phyloP scores from a whole-genome alignment of 1,140 invertebrate species.

The Zaprionus africanus region DNA sequence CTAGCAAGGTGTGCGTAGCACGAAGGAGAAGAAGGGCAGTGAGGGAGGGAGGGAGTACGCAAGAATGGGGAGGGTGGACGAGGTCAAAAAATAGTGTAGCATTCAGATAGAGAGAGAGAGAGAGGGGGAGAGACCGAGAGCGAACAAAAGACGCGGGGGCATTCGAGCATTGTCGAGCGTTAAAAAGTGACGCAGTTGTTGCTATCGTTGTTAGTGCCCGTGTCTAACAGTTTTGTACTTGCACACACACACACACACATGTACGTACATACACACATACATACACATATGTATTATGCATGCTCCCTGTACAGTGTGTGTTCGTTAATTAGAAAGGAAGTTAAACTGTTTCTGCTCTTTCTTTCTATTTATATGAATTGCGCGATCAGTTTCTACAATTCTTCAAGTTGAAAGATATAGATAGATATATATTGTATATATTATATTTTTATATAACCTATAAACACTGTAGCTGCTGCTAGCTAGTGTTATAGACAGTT shows the following conservation, averaged over 20 bases:
- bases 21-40: not conserved
- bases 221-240: constrained; percentile 4
- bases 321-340: too few species aligned
- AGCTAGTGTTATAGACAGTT: too few species aligned
- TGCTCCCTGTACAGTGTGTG: not conserved
- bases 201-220: constrained; percentile 13
- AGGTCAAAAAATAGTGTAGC: constrained; percentile 13
- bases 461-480: too few species aligned
- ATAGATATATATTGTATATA: too few species aligned
- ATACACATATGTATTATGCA: constrained; percentile 3
- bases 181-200: constrained; percentile 33
- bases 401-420: too few species aligned
- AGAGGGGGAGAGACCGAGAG: not conserved
- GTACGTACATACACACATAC: not conserved
- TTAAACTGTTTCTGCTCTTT: too few species aligned
- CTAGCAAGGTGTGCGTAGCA: not conserved
- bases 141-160: not conserved
- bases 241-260: not conserved
- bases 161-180: constrained; percentile 17
- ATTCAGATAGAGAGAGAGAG: not conserved
- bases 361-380: too few species aligned
- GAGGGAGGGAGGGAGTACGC: not conserved
- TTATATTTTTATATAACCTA: too few species aligned
- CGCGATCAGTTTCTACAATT: too few species aligned
- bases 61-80: not conserved